Conservation (phyloP, 1,140 invertebrate genomes). For the Mamestra configurata region DNA sequence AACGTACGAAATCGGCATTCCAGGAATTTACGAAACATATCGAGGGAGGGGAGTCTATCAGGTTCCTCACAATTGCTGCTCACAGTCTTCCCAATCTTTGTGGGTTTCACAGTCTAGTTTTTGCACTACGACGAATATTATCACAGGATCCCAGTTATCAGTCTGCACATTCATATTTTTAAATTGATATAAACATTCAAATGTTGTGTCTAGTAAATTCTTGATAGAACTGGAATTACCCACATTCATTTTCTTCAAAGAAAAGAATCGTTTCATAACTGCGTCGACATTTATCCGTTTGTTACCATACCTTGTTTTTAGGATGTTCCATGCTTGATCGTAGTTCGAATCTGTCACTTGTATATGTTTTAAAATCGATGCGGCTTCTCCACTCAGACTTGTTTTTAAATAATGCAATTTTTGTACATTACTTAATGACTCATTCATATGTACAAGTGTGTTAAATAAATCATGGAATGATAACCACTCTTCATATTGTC, state of each 20-base stretch:
- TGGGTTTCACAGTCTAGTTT: slow-evolving; percentile 45
- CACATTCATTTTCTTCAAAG: not conserved
- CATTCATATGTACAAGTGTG: not conserved
- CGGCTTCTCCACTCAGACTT: not conserved
- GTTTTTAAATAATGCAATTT: not conserved
- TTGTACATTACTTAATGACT: not conserved
- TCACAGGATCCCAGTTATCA: slow-evolving; percentile 52
- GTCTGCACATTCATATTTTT: slow-evolving; percentile 51
- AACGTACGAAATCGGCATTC: slow-evolving; percentile 43
- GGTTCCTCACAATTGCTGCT: slow-evolving; percentile 28
- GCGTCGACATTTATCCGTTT: not conserved
- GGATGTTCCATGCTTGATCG: not conserved
- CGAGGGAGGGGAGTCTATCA: slow-evolving; percentile 12
- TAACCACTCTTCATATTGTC: not conserved
- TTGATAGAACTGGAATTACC: slow-evolving; percentile 49
- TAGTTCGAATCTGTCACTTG: not conserved
- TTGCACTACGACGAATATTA: slow-evolving; percentile 55
- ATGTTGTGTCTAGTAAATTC: slow-evolving; percentile 54
- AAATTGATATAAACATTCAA: slow-evolving; percentile 56
- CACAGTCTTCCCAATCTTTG: slow-evolving; percentile 38
- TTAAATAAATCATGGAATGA: not conserved
- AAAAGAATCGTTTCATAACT: not conserved
- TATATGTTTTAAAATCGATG: not conserved
- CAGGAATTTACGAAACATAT: slow-evolving; percentile 37
- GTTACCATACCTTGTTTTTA: not conserved